phyloP scores from a whole-genome alignment of 2,113 vertebrate species.

The Catharus bicknelli region DNA sequence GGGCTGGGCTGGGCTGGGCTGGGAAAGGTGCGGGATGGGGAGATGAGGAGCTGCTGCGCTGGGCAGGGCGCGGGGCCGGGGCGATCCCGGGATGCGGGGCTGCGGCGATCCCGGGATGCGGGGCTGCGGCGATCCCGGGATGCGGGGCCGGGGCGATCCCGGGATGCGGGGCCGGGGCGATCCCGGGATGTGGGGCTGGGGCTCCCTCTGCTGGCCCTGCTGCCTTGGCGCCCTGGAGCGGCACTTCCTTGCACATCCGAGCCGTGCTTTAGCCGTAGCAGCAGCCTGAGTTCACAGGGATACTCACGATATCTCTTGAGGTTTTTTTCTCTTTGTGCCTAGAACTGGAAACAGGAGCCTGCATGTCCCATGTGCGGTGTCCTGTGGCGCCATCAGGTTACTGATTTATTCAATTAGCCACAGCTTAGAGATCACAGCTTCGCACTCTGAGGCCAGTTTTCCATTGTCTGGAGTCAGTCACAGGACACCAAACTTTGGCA shows the following conservation, averaged over 20 bases:
- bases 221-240: neutral
- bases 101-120: neutral
- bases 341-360: neutral
- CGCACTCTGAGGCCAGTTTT: neutral
- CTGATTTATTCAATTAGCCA: neutral
- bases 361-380: neutral
- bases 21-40: neutral
- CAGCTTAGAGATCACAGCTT: neutral
- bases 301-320: no score
- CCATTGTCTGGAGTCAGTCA: neutral
- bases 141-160: neutral
- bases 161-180: neutral
- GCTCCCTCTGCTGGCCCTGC: constrained; percentile 9
- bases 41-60: neutral
- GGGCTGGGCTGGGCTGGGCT: neutral
- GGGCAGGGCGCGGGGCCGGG: neutral
- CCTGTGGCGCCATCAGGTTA: neutral
- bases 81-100: neutral
- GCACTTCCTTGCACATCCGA: accelerated
- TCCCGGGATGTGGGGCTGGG: neutral
- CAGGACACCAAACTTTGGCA: neutral
- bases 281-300: neutral
- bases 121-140: neutral
- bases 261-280: neutral
- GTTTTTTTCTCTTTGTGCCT: neutral